A percentile compares a stretch with the other conserved stretches of the same genome.
phyloP scores from a whole-genome alignment of 2,797 vertebrate genomes.

The Neoniphon sammara region DNA sequence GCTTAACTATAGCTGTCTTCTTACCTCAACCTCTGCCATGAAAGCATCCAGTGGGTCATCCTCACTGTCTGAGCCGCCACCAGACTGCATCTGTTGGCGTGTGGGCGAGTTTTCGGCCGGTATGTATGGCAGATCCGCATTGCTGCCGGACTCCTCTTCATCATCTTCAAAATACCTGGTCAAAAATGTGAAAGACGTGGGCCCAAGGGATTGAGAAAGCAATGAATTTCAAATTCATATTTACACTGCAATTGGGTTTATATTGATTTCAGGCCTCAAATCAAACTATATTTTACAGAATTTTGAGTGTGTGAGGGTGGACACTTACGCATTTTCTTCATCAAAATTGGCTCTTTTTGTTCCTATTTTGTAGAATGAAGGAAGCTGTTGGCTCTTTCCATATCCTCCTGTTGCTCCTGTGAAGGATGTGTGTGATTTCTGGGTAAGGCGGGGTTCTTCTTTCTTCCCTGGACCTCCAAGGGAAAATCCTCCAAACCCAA shows the following conservation, averaged over 20 bases:
- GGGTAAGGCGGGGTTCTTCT: conserved; percentile 88
- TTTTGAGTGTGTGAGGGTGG: neutral
- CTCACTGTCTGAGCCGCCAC: conserved; percentile 93
- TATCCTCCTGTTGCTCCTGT: conserved; percentile 85
- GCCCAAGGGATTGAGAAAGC: neutral
- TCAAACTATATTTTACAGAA: neutral
- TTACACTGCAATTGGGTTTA: neutral
- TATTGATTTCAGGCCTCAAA: neutral
- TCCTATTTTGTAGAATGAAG: conserved; percentile 98
- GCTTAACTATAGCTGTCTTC: conserved; percentile 21
- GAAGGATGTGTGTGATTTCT: conserved; percentile 89
- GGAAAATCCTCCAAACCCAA: conserved; percentile 97
- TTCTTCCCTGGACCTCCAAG: conserved; percentile 88
- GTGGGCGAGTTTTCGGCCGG: conserved; percentile 99
- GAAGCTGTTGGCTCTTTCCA: conserved; percentile 91
- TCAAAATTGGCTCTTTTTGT: conserved; percentile 97
- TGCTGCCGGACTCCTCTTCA: conserved; percentile 93
- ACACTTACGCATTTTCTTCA: conserved; percentile 97
- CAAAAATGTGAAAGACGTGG: conserved; percentile 7
- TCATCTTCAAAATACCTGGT: conserved; percentile 98
- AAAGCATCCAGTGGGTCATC: conserved; percentile 98
- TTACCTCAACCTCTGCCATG: conserved; percentile 99
- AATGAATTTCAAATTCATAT: neutral
- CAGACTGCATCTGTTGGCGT: conserved; percentile 91
- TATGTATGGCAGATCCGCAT: conserved; percentile 94